Evolutionary conservation across 2,888 invertebrate genomes (phyloP), one percentile per base, ranked within the genome.

Genomic region (Pachymerium ferrugineum): DNA sequence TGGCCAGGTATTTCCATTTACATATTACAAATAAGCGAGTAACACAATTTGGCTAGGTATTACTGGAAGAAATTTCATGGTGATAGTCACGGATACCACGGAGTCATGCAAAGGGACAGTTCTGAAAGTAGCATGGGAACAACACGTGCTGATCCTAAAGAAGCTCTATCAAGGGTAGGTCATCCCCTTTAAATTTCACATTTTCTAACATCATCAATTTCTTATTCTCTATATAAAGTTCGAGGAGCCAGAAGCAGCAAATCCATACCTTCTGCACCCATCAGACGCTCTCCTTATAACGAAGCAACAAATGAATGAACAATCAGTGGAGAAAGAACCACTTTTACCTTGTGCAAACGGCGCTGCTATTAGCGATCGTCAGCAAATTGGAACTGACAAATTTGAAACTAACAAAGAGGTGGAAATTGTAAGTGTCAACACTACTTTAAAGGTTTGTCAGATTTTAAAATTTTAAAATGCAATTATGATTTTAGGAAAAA

Each of bases 121-220:
- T 74, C 70, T 16, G 74, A 74, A n/a, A 74, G 74, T 29, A 74
- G 74, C 47, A 35, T 73, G 62, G 73, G 73, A 31, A 73, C 73
- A 31, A 67, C 67, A 30, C 31, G 73, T n/a, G 68, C 62, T 3
- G 73, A 73, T 67, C 31, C 62, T 14, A 73, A 73, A 38, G 73
- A 73, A 33, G 68, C 68, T 33, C 62, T 30, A 19, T 30, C 73
- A 16, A 73, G 31, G 33, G 73, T 73, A 67, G 2, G 33, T n/a
- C n/a, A n/a, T n/a, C n/a, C n/a, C n/a, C n/a, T n/a, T n/a, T n/a
- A 22, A 71, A 12, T 28, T 30, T 70, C 5, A 12, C 67, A 42
- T 16, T 3, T 3, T 47, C 8, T 1, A 47, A 14, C 16, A 47
- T 47, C 22, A 3, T 3, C 16, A 16, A 12, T n/a, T n/a, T 38